Evolutionary conservation across 2,888 invertebrate species (phyloP), one percentile per base, ranked within the genome.

Genomic region (Charanyca ferruginea): DNA sequence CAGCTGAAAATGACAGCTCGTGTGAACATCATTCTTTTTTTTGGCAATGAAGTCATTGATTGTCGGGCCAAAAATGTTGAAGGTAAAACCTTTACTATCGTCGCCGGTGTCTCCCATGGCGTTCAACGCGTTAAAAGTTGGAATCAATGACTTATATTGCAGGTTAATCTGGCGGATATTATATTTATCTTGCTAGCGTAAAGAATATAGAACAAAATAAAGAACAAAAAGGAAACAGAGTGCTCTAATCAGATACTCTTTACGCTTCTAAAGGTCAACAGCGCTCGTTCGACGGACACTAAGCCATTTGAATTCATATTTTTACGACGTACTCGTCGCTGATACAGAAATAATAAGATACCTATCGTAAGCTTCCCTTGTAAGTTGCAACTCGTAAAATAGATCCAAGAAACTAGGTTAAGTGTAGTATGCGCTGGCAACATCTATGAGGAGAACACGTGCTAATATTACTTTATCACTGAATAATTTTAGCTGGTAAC

Each of bases 331-430:
- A 13, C 25, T 57, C 41, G 32, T 9, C 4, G 18, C 60, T 72
- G 66, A 72, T 58, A 72, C 44, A 48, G 55, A 67, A 58, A 73
- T 77, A 78, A 78, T 73, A 73, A 57, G 73, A 73, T 74, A 58
- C 61, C 57, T 77, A 59, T 58, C 53, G 28, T 35, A 48, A 52
- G 53, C 48, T 64, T 49, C 38, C 41, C 58, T 48, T 71, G 49
- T 53, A 74, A 58, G 54, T 48, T 71, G 49, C 55, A 74, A 58
- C 38, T 41, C 65, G 42, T 79, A 78, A 77, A 79, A 77, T 65
- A 67, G 49, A 65, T 69, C 59, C 49, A n/a, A 28, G 62, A 52
- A 76, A 73, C 48, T 77, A 22, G 73, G 77, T 76, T 79, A 76
- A 79, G 80, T 72, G 66, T 45, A 65, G 51, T 28, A 57, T 53